phyloP scores from a whole-genome alignment of 2,888 invertebrate species.

The Nasonovia ribisnigri region DNA sequence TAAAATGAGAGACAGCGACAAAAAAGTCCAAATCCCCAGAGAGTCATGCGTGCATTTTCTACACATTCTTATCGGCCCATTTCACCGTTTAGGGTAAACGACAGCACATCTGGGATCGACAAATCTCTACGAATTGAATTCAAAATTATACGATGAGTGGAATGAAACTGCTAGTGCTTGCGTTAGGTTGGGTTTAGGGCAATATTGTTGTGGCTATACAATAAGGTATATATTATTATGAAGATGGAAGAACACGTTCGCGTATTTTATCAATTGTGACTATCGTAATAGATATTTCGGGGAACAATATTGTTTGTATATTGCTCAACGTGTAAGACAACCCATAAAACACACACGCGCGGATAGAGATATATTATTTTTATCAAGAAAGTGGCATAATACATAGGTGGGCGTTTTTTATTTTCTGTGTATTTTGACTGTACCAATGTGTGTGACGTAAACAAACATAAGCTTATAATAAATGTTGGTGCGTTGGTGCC shows the following conservation, averaged over 20 bases:
- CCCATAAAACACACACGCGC: background rate
- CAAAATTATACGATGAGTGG: background rate
- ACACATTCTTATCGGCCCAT: slow-evolving; percentile 1
- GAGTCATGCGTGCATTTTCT: background rate
- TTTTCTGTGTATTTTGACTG: background rate
- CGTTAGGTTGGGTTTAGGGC: background rate
- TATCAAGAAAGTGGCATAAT: background rate
- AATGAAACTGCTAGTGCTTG: too few relatives aligned
- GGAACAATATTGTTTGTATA: background rate
- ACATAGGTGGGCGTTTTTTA: background rate
- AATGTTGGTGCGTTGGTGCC: background rate
- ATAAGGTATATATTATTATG: background rate
- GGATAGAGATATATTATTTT: background rate
- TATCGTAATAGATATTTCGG: background rate
- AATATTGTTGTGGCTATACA: background rate
- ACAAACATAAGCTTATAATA: background rate
- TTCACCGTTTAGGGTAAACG: background rate
- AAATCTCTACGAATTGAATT: background rate
- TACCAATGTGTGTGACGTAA: background rate
- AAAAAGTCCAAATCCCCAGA: background rate
- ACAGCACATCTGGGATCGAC: background rate
- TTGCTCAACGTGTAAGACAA: background rate
- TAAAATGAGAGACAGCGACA: background rate
- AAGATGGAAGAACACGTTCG: background rate
- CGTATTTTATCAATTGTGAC: slow-evolving; percentile 2